Evolutionary conservation across 1,140 invertebrate genomes (phyloP), one percentile per base, ranked within the genome.

Genomic region (Calosoma granatense): DNA sequence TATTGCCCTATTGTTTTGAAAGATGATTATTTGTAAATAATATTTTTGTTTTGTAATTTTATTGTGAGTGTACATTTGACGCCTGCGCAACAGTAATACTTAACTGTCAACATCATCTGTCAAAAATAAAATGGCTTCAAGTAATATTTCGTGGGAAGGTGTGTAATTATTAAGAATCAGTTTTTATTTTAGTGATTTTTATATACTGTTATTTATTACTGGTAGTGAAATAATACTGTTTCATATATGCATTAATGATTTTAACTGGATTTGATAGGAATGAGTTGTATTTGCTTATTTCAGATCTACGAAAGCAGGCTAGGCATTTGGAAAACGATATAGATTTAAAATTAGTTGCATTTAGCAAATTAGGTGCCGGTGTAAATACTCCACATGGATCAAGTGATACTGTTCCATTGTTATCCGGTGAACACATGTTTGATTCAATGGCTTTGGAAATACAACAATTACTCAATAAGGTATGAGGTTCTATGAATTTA

Each of bases 281-380:
- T n/a, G n/a, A n/a, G n/a, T n/a, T n/a, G n/a, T n/a, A n/a, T n/a
- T n/a, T n/a, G n/a, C n/a, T n/a, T n/a, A n/a, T 74, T 79, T 55
- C 65, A 97, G 95, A 95, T 74, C 75, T 97, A 47, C 78, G 94
- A 51, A 95, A 95, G 70, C 90, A 95, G 74, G 94, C 95, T 0
- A 77, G 95, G 58, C 84, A 89, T 60, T 74, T 97, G 21, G 96
- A 98, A 78, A 97, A 96, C 82, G 94, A 97, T 71, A 94, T 98
- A 60, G 95, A 98, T 75, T 77, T 93, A 1, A 98, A 98, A 72
- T 74, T 98, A 53, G 91, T 97, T 0, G 90, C 91, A 14, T 94
- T 96, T 67, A 97, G 92, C 72, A 98, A 97, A 78, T 76, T 97
- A 19, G 92, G 91, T 20, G 85, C 92, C 51, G 86, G 84, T 59